Conservation (phyloP, 2,113 vertebrate genomes). For the Onychorhynchus coronatus region DNA sequence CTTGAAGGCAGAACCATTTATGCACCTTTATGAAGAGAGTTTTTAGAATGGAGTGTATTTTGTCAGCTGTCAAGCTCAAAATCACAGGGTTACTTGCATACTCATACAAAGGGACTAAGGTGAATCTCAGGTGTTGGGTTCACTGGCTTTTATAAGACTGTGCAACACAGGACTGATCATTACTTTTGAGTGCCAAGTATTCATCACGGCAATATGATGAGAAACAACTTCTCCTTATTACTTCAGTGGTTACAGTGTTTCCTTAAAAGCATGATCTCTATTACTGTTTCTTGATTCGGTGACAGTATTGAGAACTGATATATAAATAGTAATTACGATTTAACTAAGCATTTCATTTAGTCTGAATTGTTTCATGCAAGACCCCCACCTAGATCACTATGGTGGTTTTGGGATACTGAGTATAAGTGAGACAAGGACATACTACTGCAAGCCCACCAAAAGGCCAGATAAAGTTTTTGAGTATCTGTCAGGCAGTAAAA, state of each 20-base stretch:
- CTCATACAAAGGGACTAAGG: neutral
- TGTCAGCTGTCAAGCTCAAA: neutral
- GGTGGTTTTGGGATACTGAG: neutral
- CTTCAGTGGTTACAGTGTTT: neutral
- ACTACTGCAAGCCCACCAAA: neutral
- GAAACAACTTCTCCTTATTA: neutral
- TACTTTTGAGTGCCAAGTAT: neutral
- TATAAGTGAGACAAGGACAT: neutral
- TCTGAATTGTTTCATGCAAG: neutral
- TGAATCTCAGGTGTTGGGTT: neutral
- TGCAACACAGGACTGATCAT: neutral
- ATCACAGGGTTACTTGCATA: neutral
- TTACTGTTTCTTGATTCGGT: neutral
- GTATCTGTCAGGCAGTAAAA: rapidly evolving
- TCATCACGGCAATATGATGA: too few species aligned
- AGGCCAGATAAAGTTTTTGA: neutral
- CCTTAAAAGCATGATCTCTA: neutral
- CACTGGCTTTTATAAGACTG: neutral
- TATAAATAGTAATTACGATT: neutral
- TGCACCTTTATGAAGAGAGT: neutral
- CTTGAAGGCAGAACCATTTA: neutral
- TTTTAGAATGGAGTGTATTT: neutral
- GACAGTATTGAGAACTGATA: neutral
- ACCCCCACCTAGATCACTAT: neutral
- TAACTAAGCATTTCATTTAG: neutral